Evolutionary conservation across 2,888 invertebrate genomes (phyloP), one percentile per base, ranked within the genome.

Genomic region (Eueremaeus valkanovi): DNA sequence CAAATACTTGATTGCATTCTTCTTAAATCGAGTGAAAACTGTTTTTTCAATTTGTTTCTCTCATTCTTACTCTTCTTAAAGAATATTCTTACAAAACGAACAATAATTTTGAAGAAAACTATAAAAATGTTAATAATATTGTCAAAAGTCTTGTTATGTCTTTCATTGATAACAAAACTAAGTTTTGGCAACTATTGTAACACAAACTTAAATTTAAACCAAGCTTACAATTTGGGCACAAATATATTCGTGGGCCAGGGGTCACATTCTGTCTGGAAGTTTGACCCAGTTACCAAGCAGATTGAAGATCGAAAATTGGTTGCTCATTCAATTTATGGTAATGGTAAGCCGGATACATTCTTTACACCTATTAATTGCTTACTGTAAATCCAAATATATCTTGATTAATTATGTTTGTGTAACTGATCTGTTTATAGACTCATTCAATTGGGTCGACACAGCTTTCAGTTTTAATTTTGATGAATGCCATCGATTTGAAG

Each of bases 121-220:
- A 24, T 6, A 3, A 55, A 55, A 55, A 55, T 55, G 55, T 55
- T 27, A 8, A 55, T 13, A 24, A 24, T 21, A 1, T 27, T 55
- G 21, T 24, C 5, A 27, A 3, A 21, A 21, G 11, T 55, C 13
- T 18, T 55, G 24, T 27, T 55, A 24, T 24, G 3, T 55, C 9
- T 55, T 55, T 55, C 55, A 27, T 55, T 11, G 27, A 24, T 1
- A 24, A 55, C 55, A 21, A 5, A 27, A 8, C 21, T 18, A 33
- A 63, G n/a, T 33, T 63, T 63, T 63, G 63, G 33, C 36, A 31
- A 33, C 18, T 63, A 63, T 36, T 63, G 63, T 63, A 1, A 33
- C n/a, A 6, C 33, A 18, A 63, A 31, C 33, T 8, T 1, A 63
- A 18, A 11, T 21, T 9, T 36, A 3, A 18, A n/a, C 33, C 63